phyloP scores from a whole-genome alignment of 2,888 invertebrate species.

The Hipparchia sbordonii region DNA sequence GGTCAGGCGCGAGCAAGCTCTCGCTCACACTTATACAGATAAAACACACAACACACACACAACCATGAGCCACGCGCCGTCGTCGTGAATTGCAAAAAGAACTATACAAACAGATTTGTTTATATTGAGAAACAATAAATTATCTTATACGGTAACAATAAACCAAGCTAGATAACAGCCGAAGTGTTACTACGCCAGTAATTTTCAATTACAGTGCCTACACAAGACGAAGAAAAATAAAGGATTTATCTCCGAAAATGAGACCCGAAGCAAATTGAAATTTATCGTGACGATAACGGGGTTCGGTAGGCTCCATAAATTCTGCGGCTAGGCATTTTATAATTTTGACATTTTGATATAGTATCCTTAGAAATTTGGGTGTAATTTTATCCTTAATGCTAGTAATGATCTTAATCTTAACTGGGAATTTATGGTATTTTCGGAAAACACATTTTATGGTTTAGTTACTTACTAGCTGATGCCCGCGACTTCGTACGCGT shows the following conservation, averaged over 20 bases:
- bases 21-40: too few species aligned
- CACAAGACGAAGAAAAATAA: constrained; percentile 53
- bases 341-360: constrained; percentile 30
- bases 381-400: constrained; percentile 20
- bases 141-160: background rate
- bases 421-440: constrained; percentile 1
- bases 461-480: too few species aligned
- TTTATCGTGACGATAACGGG: constrained; percentile 73
- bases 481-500: too few species aligned
- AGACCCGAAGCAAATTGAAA: constrained; percentile 63
- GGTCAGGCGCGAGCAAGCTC: too few species aligned
- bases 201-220: constrained; percentile 57
- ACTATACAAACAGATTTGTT: too few species aligned
- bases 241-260: constrained; percentile 52
- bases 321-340: constrained; percentile 22
- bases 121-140: background rate
- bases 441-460: background rate
- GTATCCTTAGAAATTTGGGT: constrained; percentile 1
- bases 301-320: constrained; percentile 57
- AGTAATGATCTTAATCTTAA: constrained; percentile 13
- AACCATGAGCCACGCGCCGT: too few species aligned
- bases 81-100: too few species aligned
- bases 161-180: background rate
- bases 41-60: too few species aligned
- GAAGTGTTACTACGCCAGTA: constrained; percentile 44